Base-by-base conservation (phyloP, 1,140 invertebrate species). In the Brachionus angularis region DNA sequence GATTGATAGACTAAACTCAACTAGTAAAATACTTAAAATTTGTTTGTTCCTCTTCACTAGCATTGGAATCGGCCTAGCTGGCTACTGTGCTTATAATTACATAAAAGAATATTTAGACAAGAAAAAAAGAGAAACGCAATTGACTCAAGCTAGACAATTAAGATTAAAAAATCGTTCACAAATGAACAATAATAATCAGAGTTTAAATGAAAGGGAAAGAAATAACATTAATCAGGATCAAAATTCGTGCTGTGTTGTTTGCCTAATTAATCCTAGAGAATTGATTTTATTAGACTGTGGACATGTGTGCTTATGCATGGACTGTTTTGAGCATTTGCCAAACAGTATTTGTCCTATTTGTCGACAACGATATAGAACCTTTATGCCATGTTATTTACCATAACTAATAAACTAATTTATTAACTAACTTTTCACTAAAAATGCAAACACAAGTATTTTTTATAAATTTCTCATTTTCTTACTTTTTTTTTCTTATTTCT, bases 251-350 rank as follows among this genome's bases (percentile, higher is more conserved):
- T 67, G 62, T 50, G 62, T 67, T n/a, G 47, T 67, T 34, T 67
- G 62, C 36, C 47, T 67, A 3, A 1, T 67, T 3, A 67, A 67
- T 67, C 62, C 62, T 47, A n/a, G 62, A 10, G 62, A 67, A 50
- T 36, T 67, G 14, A 42, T 67, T 47, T 23, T 67, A 27, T 31
- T 67, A 3, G 62, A 67, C 16, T 67, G 62, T 34, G 62, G 62
- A n/a, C 62, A 67, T 67, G 62, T 67, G 5, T 67, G 62, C 12
- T 21, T 67, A n/a, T 67, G 62, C 29, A 67, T 67, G 62, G 62
- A 67, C 23, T 67, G 62, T 16, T 50, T 44, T 67, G 62, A 67
- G 10, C 62, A 42, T 10, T 33, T 67, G 62, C 62, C 42, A n/a
- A 50, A 67, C 16, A 34, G 39, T 3, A 50, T 34, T 18, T 67